Conservation (phyloP, 2,113 vertebrate genomes). For the Thamnophis sirtalis region DNA sequence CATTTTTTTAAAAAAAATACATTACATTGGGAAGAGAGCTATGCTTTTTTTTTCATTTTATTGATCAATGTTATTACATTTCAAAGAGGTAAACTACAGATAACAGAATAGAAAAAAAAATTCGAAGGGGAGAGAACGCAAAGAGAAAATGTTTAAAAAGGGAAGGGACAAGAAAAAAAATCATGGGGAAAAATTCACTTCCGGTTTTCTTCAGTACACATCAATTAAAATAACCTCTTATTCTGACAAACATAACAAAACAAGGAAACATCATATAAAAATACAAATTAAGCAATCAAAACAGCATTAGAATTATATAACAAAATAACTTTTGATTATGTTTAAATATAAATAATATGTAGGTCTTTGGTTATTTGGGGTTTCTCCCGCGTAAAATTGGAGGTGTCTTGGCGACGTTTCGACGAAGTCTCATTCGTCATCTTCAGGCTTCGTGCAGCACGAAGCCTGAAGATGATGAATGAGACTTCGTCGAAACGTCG, state of each 20-base stretch:
- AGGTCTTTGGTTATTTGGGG: too few relatives aligned
- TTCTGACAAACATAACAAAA: background rate
- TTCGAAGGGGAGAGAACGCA: background rate
- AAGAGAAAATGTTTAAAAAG: background rate
- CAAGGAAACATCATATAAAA: background rate
- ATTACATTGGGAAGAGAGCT: background rate
- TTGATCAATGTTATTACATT: background rate
- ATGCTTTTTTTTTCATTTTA: background rate
- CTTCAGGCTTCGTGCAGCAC: too few relatives aligned
- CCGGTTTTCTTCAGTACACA: background rate
- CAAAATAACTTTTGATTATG: background rate
- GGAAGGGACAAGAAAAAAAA: background rate
- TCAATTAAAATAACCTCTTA: background rate
- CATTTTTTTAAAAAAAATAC: background rate
- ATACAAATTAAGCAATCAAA: background rate
- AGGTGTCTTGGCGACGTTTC: too few relatives aligned
- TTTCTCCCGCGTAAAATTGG: too few relatives aligned
- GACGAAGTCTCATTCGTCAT: too few relatives aligned
- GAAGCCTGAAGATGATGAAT: too few relatives aligned
- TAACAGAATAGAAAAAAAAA: background rate
- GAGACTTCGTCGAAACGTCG: too few relatives aligned
- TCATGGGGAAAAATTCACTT: too few relatives aligned
- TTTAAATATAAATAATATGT: background rate
- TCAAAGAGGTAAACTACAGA: background rate
- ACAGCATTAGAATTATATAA: background rate